Conservation (phyloP, 2,888 invertebrate species). For the Pseudococcus viburni region DNA sequence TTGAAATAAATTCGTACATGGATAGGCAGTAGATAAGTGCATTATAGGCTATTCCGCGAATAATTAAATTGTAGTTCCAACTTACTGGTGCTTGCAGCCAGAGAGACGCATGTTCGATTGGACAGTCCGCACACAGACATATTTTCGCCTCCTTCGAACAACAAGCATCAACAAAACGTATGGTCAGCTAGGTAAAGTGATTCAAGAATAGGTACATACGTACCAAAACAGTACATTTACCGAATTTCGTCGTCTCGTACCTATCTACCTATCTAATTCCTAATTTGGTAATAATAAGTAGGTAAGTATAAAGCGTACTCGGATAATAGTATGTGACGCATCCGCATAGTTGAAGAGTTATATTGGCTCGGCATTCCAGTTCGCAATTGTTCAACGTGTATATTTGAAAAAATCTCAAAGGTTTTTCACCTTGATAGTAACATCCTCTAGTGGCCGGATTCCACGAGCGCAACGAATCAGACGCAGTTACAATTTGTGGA, state of each 20-base stretch:
- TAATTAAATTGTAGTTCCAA: too few species aligned
- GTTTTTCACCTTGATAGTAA: slow-evolving; percentile 68
- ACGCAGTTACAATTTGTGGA: slow-evolving; percentile 62
- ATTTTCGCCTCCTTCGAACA: slow-evolving; percentile 46
- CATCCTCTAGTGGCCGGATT: slow-evolving; percentile 68
- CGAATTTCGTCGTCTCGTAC: too few species aligned
- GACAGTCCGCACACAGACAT: slow-evolving; percentile 64
- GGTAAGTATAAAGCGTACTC: slow-evolving; percentile 59
- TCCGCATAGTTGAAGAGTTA: slow-evolving; percentile 68
- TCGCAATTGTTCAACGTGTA: slow-evolving; percentile 69
- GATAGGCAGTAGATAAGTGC: too few species aligned
- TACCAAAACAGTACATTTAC: too few species aligned
- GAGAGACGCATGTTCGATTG: slow-evolving; percentile 1
- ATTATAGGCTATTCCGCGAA: too few species aligned
- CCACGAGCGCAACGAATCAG: slow-evolving; percentile 67
- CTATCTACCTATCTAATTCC: too few species aligned
- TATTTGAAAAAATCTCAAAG: slow-evolving; percentile 68
- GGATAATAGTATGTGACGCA: slow-evolving; percentile 68
- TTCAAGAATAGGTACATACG: too few species aligned
- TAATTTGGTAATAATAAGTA: too few species aligned
- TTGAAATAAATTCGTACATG: too few species aligned
- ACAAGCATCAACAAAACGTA: neutral
- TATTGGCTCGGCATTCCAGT: slow-evolving; percentile 69
- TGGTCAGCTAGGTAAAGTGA: neutral
- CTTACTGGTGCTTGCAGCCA: neutral